Evolutionary conservation across 1,140 invertebrate genomes (phyloP).

Genomic region (Brachionus plicatilis): DNA sequence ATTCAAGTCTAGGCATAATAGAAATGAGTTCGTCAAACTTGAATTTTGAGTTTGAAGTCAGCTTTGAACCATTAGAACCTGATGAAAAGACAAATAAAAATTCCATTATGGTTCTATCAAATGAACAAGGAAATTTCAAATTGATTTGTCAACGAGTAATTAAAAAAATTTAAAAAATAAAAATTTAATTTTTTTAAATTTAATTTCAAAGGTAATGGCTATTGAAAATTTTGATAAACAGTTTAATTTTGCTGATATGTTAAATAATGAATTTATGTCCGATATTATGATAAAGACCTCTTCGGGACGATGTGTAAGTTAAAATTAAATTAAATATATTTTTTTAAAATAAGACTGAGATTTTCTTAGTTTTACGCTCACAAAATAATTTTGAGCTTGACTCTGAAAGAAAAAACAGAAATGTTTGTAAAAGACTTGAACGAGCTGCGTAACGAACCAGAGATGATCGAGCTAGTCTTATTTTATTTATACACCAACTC

Average conservation of each 20-base stretch:
- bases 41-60: not conserved
- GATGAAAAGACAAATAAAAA: not conserved
- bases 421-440: constrained; percentile 12
- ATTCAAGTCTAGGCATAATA: not conserved
- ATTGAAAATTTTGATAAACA: not conserved
- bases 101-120: not conserved
- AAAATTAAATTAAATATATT: not conserved
- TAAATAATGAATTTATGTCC: constrained; percentile 15
- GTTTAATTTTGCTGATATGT: not conserved
- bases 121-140: not conserved
- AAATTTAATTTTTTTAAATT: not conserved
- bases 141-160: not conserved
- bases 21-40: not conserved
- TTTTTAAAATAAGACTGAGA: not conserved
- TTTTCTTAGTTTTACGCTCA: constrained; percentile 24
- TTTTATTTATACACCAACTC: constrained; percentile 7
- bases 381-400: not conserved
- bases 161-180: not conserved
- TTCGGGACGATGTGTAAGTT: not conserved
- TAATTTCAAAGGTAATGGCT: not conserved
- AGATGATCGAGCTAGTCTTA: not conserved
- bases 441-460: not conserved
- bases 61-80: not conserved
- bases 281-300: not conserved
- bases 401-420: not conserved